Base-by-base conservation (phyloP, 2,888 invertebrate species). In the Axea sp. region DNA sequence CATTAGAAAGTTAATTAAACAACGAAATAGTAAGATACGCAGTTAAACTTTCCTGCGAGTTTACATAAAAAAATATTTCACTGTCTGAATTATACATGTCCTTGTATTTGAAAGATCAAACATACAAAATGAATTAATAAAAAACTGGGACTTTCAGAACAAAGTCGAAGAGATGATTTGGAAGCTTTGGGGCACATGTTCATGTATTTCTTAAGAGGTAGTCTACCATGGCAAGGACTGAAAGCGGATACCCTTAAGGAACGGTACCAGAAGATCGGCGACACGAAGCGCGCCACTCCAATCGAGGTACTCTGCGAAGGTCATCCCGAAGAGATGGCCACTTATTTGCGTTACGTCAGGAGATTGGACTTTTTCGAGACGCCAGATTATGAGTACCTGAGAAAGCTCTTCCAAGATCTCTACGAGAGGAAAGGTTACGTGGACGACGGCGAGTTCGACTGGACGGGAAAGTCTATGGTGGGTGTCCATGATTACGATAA, bases 131-230 rank as follows among this genome's bases (percentile, higher is more conserved):
- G n/a, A n/a, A n/a, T n/a, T n/a, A n/a, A n/a, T n/a, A n/a, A n/a
- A 28, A 31, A 12, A 31, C 9, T 31, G 12, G 4, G 6, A 9
- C 9, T 28, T 45, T 43, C 53, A 95, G 99, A 99, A 91, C 99
- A 99, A 93, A 98, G 98, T 87, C 93, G 99, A 88, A 92, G 99
- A 88, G 99, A 99, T 90, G 99, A 99, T 90, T 91, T 99, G 89
- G 99, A 99, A 90, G 99, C 99, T 77, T 91, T 99, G 86, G 99
- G 99, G 79, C 99, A 99, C 91, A 99, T 99, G 99, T 99, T 99
- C 91, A 99, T 99, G 99, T 99, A 99, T 92, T 99, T 99, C 91
- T 92, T 99, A 89, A 93, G 99, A 84, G 99, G 99, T 85, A 98
- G 97, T 89, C 92, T 99, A 89, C 99, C 99, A 82, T 99, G 99